Evolutionary conservation across 2,888 invertebrate genomes (phyloP), one percentile per base, ranked within the genome.

Genomic region (Tachina lurida): DNA sequence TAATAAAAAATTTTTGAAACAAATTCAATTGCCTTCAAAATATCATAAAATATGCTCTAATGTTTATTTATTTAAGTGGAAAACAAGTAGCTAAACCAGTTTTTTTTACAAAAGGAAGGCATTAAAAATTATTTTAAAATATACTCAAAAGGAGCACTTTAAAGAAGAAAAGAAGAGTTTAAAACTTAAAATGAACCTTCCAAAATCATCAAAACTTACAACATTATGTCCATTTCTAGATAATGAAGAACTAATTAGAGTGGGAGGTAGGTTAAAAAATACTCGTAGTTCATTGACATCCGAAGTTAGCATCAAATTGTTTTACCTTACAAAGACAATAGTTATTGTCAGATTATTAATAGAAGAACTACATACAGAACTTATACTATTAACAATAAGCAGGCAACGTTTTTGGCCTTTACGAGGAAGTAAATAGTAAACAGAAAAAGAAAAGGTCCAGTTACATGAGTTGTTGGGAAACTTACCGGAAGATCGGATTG

Each of bases 351-450:
- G 49, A 17, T 68, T 77, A 47, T 13, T 68, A 7, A 41, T 77
- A 13, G 49, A 67, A 17, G 31, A 17, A 3, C 13, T 76, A 39
- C 65, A 76, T 52, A n/a, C 65, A 13, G 76, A 56, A 13, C 58
- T 31, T 13, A 56, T 65, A 15, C 60, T 79, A 39, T 45, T 71
- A 47, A 63, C 78, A 19, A 60, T 78, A 58, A 39, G 41, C 10
- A 31, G 70, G 17, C 78, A 78, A 43, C 47, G 62, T 22, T 71
- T 70, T 22, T 78, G 70, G 78, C 62, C 62, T 5, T n/a, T 70
- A 41, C 31, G 78, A 52, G 63, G 78, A n/a, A 31, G 70, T 7
- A 70, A 54, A 54, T 82, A n/a, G 45, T 75, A 39, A 68, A 60
- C 10, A 70, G 62, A 62, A 75, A 60, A 15, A 62, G 62, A 19